These are phyloP conservation scores for Dusona sp. DNA, from an alignment of 2,888 invertebrate species.

Conservation along the genomic window DNA sequence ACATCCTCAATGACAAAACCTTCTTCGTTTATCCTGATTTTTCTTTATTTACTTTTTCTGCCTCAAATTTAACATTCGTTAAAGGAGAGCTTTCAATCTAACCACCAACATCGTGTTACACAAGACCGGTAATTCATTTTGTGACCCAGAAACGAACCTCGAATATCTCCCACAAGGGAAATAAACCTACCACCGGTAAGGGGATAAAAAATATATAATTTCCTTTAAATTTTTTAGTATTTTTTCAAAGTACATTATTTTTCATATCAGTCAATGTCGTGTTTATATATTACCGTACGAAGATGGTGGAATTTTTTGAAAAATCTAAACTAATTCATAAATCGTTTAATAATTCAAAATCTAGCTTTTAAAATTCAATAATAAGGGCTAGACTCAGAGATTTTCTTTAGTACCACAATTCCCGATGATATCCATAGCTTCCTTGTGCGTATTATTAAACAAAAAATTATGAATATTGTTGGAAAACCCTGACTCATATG, in stretches of 20 bases:
- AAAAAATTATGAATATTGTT: too few relatives aligned
- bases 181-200: background rate
- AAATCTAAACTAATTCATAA: background rate
- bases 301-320: background rate
- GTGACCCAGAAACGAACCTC: constrained; percentile 35
- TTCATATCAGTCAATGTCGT: too few relatives aligned
- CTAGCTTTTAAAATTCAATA: background rate
- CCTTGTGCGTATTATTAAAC: too few relatives aligned
- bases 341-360: background rate
- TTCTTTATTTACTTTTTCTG: constrained; percentile 1
- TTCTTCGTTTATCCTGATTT: background rate
- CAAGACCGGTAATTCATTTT: constrained; percentile 32
- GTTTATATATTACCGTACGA: background rate
- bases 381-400: background rate
- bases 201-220: background rate
- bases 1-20: background rate
- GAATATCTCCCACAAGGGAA: constrained; percentile 8
- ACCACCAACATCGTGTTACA: constrained; percentile 24
- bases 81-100: background rate
- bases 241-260: background rate
- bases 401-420: background rate
- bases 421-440: too few relatives aligned
- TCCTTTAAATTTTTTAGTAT: background rate
- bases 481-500: too few relatives aligned
- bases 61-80: background rate